Evolutionary conservation across 1,140 invertebrate genomes (phyloP).

Genomic region (Cecropterus lyciades): DNA sequence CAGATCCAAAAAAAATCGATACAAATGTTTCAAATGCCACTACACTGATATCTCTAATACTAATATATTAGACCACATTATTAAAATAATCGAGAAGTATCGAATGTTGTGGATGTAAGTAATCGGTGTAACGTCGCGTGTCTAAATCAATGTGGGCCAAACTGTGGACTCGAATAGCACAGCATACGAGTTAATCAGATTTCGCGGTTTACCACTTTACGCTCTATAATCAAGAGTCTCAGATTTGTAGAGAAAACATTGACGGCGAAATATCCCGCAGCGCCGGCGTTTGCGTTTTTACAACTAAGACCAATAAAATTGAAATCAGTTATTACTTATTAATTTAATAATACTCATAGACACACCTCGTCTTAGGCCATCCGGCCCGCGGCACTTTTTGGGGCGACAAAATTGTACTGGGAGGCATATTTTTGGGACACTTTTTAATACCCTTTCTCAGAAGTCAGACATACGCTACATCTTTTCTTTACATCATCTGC

Average conservation of each 20-base stretch:
- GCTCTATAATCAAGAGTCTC: slow-evolving; percentile 23
- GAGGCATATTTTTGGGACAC: no score
- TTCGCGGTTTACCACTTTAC: slow-evolving; percentile 36
- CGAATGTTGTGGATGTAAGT: slow-evolving; percentile 28
- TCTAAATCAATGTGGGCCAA: slow-evolving; percentile 36
- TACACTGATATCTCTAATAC: background rate
- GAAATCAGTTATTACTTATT: no score
- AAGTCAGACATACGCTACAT: no score
- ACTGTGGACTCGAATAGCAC: slow-evolving; percentile 27
- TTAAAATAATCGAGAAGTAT: slow-evolving; percentile 10
- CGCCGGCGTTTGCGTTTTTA: background rate
- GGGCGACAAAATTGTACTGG: no score
- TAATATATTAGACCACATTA: background rate
- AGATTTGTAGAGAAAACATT: slow-evolving; percentile 14
- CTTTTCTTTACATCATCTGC: no score
- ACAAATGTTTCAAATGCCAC: background rate
- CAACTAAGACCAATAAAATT: no score
- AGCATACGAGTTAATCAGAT: slow-evolving; percentile 36
- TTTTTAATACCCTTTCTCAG: no score
- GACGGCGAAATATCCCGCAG: background rate
- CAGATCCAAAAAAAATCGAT: background rate
- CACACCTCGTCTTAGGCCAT: no score
- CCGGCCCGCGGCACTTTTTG: no score
- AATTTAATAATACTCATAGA: no score
- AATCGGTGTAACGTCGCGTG: slow-evolving; percentile 26